Base-by-base conservation (phyloP, 2,113 vertebrate genomes). In the Nothocercus nigrocapillus region DNA sequence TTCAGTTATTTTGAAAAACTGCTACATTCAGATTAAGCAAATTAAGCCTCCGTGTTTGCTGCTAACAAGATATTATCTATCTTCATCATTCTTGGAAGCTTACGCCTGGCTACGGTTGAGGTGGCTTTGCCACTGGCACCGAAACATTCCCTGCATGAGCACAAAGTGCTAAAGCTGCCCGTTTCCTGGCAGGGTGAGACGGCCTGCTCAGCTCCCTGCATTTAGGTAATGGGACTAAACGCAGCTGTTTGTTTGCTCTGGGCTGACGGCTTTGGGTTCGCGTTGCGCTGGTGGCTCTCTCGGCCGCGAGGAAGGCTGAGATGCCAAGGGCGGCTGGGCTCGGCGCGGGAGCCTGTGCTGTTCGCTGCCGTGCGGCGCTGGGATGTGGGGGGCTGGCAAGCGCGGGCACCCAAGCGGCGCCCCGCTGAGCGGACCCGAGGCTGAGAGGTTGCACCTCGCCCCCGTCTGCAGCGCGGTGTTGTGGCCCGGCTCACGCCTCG, bases 21-120 rank as follows among this genome's bases (percentile, higher is more conserved):
- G 21, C 22, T 95, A 2, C 54, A 51, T 78, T 83, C 51, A 77
- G 86, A 90, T 58, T 70, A 58, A 85, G 88, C 92, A 85, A 90
- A 94, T 82, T 68, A 94, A 86, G 20, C 53, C 79, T 90, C 79
- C 78, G 34, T 88, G 70, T 94, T 90, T 90, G 66, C 80, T 90
- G 13, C 66, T 86, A 88, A 95, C 80, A 78, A 93, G 94, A 96
- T 95, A 32, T 75, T 96, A 96, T 96, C 85, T 96, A 96, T 96
- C 85, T 75, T 72, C 82, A 47, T 67, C 61, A 36, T 93, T 93
- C 88, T 88, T 96, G 92, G 80, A 95, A 90, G n/a, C 28, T 84
- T 49, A 14, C 78, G 30, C 74, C 78, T 79, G n/a, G n/a, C 85
- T 85, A 87, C 85, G 84, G 91, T 92, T 93, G 85, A 84, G 68